A percentile compares a stretch with the other conserved stretches of the same genome.
Conservation (phyloP, 2,797 vertebrate genomes). For the Ambastaia sidthimunki region DNA sequence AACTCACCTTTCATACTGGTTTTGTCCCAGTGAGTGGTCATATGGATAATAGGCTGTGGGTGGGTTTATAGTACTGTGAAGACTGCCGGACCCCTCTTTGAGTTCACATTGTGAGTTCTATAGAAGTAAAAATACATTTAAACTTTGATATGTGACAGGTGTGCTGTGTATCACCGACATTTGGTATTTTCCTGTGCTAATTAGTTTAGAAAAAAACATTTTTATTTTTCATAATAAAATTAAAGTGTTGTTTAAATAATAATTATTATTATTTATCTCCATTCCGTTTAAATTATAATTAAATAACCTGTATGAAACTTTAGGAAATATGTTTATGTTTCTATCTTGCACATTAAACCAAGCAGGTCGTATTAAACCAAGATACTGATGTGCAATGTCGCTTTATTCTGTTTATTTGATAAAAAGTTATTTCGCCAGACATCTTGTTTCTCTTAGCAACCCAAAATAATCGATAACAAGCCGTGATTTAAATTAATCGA, state of each 20-base stretch:
- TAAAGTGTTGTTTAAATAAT: too few relatives aligned
- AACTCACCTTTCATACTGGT: slow-evolving; percentile 91
- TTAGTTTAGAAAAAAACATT: neutral
- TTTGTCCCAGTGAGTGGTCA: slow-evolving; percentile 93
- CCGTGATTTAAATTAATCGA: slow-evolving; percentile 64
- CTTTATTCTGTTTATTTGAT: slow-evolving; percentile 33
- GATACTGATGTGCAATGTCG: neutral
- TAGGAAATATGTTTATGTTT: neutral
- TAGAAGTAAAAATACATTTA: slow-evolving; percentile 37
- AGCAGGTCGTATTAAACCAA: slow-evolving; percentile 2
- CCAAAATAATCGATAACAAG: slow-evolving; percentile 60
- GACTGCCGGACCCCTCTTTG: slow-evolving; percentile 86
- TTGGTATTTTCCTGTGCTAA: neutral
- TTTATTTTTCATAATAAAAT: too few relatives aligned
- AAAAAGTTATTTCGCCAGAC: slow-evolving; percentile 38
- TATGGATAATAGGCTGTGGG: slow-evolving; percentile 90
- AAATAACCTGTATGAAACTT: neutral
- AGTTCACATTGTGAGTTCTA: slow-evolving; percentile 96
- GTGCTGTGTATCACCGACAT: neutral
- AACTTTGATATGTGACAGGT: neutral
- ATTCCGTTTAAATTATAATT: neutral
- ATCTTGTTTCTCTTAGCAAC: slow-evolving; percentile 45
- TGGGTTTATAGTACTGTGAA: slow-evolving; percentile 87
- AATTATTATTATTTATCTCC: neutral
- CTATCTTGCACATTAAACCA: neutral